Conservation (phyloP, 2,888 invertebrate genomes). For the Ophioninae sp. region DNA sequence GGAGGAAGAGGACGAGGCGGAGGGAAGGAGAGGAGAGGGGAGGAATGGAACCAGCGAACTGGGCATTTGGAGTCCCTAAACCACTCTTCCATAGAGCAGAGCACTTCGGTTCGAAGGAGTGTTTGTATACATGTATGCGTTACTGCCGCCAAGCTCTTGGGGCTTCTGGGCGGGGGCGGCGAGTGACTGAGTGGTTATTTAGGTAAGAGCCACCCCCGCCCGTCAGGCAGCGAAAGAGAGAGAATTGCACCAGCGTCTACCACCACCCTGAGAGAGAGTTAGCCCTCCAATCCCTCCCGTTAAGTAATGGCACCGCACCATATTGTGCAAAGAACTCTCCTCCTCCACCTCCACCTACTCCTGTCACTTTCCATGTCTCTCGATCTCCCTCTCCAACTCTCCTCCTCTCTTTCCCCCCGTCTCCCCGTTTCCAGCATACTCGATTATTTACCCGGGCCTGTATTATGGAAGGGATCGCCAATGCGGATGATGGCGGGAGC, state of each 20-base stretch:
- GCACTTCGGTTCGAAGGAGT: conserved; percentile 47
- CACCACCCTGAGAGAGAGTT: conserved; percentile 24
- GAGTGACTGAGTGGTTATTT: conserved; percentile 82
- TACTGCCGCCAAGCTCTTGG: conserved; percentile 58
- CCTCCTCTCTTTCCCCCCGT: background rate
- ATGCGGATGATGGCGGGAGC: conserved; percentile 35
- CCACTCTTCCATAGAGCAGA: conserved; percentile 56
- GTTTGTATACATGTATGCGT: conserved; percentile 22
- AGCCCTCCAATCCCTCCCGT: conserved; percentile 64
- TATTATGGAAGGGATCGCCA: conserved; percentile 35
- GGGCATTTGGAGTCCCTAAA: conserved; percentile 61
- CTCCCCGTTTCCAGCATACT: conserved; percentile 26
- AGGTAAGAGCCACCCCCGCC: conserved; percentile 79
- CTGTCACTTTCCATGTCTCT: conserved; percentile 5
- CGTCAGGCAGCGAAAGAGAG: conserved; percentile 51
- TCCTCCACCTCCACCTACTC: conserved; percentile 65
- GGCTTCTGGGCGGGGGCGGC: conserved; percentile 73
- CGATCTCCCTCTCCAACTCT: conserved; percentile 5
- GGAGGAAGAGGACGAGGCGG: conserved; percentile 63
- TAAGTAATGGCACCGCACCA: conserved; percentile 78
- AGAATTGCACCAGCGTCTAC: conserved; percentile 49
- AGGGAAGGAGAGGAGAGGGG: conserved; percentile 65
- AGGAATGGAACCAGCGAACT: conserved; percentile 67
- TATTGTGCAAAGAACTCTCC: conserved; percentile 77
- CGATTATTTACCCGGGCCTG: conserved; percentile 57